phyloP scores from a whole-genome alignment of 2,797 vertebrate genomes.

The Pseudomugil tenellus region DNA sequence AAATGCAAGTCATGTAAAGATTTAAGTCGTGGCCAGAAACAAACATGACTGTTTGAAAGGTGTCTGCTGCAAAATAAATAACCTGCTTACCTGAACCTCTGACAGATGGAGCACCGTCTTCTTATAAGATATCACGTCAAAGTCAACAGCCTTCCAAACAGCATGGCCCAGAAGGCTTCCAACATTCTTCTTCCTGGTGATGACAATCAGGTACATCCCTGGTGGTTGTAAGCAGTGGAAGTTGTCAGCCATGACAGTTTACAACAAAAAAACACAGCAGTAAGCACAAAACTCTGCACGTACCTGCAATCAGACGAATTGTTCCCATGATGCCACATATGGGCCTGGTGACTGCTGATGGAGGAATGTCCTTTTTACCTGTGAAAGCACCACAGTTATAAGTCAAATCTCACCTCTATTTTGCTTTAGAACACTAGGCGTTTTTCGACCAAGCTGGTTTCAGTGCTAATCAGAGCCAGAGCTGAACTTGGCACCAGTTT shows the following conservation, averaged over 20 bases:
- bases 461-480: no score
- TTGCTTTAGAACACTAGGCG: background rate
- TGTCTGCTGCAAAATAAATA: background rate
- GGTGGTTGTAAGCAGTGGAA: constrained; percentile 47
- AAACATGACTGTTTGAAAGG: no score
- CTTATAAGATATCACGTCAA: constrained; percentile 96
- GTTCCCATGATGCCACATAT: constrained; percentile 97
- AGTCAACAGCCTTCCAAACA: constrained; percentile 96
- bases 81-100: constrained; percentile 88
- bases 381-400: constrained; percentile 14
- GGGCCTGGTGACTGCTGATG: constrained; percentile 91
- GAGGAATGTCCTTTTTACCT: constrained; percentile 94
- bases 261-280: background rate
- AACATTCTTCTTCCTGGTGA: constrained; percentile 95
- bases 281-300: constrained; percentile 27
- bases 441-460: no score
- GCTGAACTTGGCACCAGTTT: no score
- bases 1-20: no score
- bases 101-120: constrained; percentile 97
- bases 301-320: constrained; percentile 94
- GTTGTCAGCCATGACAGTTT: background rate
- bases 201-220: constrained; percentile 97
- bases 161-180: constrained; percentile 93
- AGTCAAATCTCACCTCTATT: no score
- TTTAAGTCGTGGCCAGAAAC: no score